These are phyloP conservation scores for Potamilus streckersoni DNA, from an alignment of 1,140 invertebrate genomes.

Conservation along the genomic window DNA sequence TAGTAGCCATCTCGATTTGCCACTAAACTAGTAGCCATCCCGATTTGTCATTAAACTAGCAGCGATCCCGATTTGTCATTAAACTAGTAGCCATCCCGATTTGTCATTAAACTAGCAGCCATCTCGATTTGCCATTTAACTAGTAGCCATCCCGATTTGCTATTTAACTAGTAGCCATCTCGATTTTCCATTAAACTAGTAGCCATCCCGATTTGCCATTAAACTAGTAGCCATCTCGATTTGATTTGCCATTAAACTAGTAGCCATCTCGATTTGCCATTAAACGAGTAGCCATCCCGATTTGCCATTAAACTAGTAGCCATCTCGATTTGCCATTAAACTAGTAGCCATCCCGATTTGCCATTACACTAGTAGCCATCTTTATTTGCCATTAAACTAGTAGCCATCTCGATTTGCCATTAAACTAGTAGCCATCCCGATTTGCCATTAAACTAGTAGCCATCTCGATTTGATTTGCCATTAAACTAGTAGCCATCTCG, in stretches of 20 bases:
- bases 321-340: constrained; percentile 17
- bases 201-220: constrained; percentile 21
- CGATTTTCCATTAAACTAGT: constrained; percentile 19
- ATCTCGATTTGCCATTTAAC: constrained; percentile 9
- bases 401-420: constrained; percentile 20
- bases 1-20: constrained; percentile 19
- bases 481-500: constrained; percentile 13
- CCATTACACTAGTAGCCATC: too few relatives aligned
- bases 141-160: constrained; percentile 20
- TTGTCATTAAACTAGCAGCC: too few relatives aligned
- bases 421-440: constrained; percentile 14
- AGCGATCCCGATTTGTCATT: constrained; percentile 19
- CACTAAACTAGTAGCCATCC: too few relatives aligned
- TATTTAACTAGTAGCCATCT: too few relatives aligned
- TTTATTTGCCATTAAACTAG: constrained; percentile 15
- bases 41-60: constrained; percentile 18
- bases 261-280: constrained; percentile 20
- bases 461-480: constrained; percentile 31
- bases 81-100: constrained; percentile 13
- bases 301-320: too few relatives aligned
- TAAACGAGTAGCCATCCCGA: constrained; percentile 13
- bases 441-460: too few relatives aligned
- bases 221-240: constrained; percentile 12
- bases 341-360: constrained; percentile 19
- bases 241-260: too few relatives aligned